A percentile compares a stretch with the other conserved stretches of the same genome.
phyloP scores from a whole-genome alignment of 2,797 vertebrate genomes.

The Dryobates pubescens region DNA sequence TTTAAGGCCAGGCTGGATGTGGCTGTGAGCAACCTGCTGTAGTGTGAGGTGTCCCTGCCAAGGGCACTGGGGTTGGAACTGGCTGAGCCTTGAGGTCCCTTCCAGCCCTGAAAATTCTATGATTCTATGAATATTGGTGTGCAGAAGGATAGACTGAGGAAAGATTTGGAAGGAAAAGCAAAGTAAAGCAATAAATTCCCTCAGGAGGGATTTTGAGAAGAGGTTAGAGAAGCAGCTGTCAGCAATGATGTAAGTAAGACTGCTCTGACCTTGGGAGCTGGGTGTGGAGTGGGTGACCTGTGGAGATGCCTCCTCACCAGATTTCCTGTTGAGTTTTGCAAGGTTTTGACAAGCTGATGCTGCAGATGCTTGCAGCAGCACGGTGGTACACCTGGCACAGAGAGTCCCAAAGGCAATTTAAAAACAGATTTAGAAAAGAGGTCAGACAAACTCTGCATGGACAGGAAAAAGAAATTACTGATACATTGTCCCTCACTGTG shows the following conservation, averaged over 20 bases:
- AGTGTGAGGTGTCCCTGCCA: too few species aligned
- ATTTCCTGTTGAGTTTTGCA: not conserved
- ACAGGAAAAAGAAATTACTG: slow-evolving; percentile 73
- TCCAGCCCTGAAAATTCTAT: too few species aligned
- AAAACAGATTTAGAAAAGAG: slow-evolving; percentile 78
- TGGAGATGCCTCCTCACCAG: not conserved
- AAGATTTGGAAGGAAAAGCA: not conserved
- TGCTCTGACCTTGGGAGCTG: not conserved
- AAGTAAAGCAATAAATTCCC: not conserved
- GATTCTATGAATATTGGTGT: not conserved
- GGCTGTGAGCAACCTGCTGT: too few species aligned
- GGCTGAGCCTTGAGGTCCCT: too few species aligned
- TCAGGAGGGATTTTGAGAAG: not conserved
- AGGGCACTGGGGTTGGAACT: too few species aligned
- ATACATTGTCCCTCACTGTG: slow-evolving; percentile 51
- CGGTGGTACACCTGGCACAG: slow-evolving; percentile 63
- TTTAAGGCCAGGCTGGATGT: too few species aligned
- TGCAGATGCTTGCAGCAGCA: not conserved
- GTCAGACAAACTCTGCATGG: slow-evolving; percentile 66
- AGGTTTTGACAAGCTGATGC: slow-evolving; percentile 5
- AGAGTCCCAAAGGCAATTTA: slow-evolving; percentile 68
- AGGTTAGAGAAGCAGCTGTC: not conserved
- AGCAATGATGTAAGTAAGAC: not conserved
- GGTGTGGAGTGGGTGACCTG: not conserved
- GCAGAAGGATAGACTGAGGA: not conserved